Evolutionary conservation across 1,140 invertebrate genomes (phyloP).

Genomic region (Onthophagus taurus): DNA sequence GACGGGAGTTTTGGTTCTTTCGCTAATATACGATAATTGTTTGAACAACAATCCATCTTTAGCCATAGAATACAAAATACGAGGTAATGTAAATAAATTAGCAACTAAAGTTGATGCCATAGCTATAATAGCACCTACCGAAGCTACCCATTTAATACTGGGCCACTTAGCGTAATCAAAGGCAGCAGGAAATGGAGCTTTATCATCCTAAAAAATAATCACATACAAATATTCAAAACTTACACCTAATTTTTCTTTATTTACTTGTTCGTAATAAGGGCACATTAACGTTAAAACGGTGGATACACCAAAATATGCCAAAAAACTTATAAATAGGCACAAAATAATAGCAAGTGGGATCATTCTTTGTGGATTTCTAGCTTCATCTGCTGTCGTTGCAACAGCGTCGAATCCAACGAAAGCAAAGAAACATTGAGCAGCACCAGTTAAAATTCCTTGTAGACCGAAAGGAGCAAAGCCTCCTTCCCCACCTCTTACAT

Average conservation of each 20-base stretch:
- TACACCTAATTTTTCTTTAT: not conserved
- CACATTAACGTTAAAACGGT: constrained; percentile 81
- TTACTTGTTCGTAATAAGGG: constrained; percentile 77
- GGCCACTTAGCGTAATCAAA: constrained; percentile 67
- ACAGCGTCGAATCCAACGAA: constrained; percentile 87
- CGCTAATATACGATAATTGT: constrained; percentile 58
- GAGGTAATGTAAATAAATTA: constrained; percentile 80
- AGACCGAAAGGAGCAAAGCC: constrained; percentile 80
- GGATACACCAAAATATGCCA: constrained; percentile 78
- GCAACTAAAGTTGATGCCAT: constrained; percentile 70
- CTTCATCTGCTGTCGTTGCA: constrained; percentile 76
- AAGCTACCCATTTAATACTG: constrained; percentile 72
- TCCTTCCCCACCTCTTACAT: constrained; percentile 50
- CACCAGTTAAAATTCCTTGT: constrained; percentile 68
- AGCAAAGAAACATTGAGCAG: constrained; percentile 85
- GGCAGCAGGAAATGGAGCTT: constrained; percentile 76
- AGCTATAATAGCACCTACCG: constrained; percentile 75
- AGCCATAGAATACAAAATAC: constrained; percentile 85
- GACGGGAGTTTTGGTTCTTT: constrained; percentile 70
- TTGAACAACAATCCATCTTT: constrained; percentile 78
- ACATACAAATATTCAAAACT: not conserved
- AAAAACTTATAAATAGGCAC: constrained; percentile 66
- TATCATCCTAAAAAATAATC: constrained; percentile 48
- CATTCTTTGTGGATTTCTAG: constrained; percentile 76
- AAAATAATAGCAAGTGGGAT: constrained; percentile 83